These are phyloP conservation scores for Gymnothorax reevesii DNA, from an alignment of 2,797 vertebrate genomes.

Conservation along the genomic window DNA sequence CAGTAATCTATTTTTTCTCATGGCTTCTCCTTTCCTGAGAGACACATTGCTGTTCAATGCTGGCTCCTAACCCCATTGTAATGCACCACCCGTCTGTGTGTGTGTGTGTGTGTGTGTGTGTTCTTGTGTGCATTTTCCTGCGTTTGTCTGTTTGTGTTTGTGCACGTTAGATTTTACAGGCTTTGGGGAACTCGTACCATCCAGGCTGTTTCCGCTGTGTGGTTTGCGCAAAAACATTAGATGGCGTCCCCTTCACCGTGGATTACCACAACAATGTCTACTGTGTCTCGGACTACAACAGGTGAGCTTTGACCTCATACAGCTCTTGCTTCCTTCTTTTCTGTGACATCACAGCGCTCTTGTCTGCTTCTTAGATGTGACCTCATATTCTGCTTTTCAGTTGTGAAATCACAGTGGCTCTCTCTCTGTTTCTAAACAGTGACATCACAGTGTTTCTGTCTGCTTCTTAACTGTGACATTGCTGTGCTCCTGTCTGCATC, in stretches of 20 bases:
- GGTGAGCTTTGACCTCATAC: slow-evolving; percentile 61
- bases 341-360: too few relatives aligned
- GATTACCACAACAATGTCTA: slow-evolving; percentile 88
- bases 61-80: not conserved
- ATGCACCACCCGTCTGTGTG: not conserved
- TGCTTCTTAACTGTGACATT: too few relatives aligned
- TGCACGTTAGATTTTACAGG: slow-evolving; percentile 79
- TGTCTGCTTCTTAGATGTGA: too few relatives aligned
- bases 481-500: too few relatives aligned
- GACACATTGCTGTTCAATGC: not conserved
- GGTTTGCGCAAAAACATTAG: slow-evolving; percentile 84
- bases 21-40: not conserved
- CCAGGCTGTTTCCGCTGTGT: slow-evolving; percentile 86
- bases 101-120: not conserved
- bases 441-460: too few relatives aligned
- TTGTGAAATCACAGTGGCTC: too few relatives aligned
- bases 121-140: too few relatives aligned
- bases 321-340: too few relatives aligned
- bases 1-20: not conserved
- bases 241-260: slow-evolving; percentile 86
- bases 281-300: slow-evolving; percentile 88
- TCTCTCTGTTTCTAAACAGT: too few relatives aligned
- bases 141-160: not conserved
- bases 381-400: too few relatives aligned
- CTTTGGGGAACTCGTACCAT: slow-evolving; percentile 85